A percentile compares a stretch with the other conserved stretches of the same genome.
phyloP scores from a whole-genome alignment of 2,888 invertebrate species.

The Cosmorhoe ocellata region DNA sequence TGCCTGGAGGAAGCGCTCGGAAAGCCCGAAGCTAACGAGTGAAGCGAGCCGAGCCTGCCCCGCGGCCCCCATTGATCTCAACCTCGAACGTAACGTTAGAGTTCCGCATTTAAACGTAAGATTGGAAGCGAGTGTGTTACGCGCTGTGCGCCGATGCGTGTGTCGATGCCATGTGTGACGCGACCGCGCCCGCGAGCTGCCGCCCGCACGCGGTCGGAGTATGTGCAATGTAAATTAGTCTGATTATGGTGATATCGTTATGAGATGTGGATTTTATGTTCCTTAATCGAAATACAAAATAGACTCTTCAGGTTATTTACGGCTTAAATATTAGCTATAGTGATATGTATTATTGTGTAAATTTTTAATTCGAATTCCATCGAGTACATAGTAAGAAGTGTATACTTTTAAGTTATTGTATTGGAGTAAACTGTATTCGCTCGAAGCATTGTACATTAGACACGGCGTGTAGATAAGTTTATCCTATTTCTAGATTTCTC shows the following conservation, averaged over 20 bases:
- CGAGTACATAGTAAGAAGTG: constrained; percentile 81
- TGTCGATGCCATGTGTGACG: constrained; percentile 65
- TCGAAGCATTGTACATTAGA: constrained; percentile 81
- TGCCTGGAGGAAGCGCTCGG: constrained; percentile 75
- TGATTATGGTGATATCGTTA: constrained; percentile 79
- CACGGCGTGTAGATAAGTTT: constrained; percentile 81
- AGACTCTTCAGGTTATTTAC: constrained; percentile 78
- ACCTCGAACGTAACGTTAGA: constrained; percentile 78
- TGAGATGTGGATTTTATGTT: constrained; percentile 81
- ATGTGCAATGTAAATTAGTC: constrained; percentile 81
- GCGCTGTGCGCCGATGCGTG: constrained; percentile 64
- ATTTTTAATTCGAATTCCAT: constrained; percentile 82
- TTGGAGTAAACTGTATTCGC: constrained; percentile 78
- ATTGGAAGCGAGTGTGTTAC: constrained; percentile 73
- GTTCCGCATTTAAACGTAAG: constrained; percentile 82
- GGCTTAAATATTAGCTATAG: constrained; percentile 80
- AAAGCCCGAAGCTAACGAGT: constrained; percentile 43
- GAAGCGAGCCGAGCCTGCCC: constrained; percentile 5
- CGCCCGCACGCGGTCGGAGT: constrained; percentile 59
- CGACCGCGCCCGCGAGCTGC: constrained; percentile 38
- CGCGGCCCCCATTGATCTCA: constrained; percentile 69
- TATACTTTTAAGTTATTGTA: constrained; percentile 81
- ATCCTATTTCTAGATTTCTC: constrained; percentile 80
- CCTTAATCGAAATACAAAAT: constrained; percentile 80
- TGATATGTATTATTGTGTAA: constrained; percentile 81